Conservation (phyloP, 2,888 invertebrate species). For the Podabrus alpinus region DNA sequence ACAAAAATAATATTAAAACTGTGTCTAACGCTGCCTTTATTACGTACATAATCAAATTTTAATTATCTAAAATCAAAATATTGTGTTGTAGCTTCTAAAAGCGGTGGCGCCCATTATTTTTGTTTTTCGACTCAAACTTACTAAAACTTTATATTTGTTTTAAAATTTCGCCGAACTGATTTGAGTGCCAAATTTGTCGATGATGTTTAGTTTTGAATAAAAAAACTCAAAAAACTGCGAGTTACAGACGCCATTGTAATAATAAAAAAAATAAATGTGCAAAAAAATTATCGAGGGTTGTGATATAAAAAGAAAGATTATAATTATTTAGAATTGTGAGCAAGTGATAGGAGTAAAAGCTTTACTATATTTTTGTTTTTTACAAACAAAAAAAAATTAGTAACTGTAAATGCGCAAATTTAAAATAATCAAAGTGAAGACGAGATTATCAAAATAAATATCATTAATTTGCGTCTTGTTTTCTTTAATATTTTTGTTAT, state of each 20-base stretch:
- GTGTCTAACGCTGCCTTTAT: conserved; percentile 27
- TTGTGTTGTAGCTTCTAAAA: conserved; percentile 10
- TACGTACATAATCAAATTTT: conserved; percentile 15
- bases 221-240: neutral
- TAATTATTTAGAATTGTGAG: conserved; percentile 17
- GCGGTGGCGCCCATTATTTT: neutral
- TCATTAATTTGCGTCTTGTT: conserved; percentile 4
- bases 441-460: conserved; percentile 5
- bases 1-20: conserved; percentile 21
- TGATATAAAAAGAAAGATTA: conserved; percentile 16
- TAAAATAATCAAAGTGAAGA: neutral
- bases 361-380: conserved; percentile 2
- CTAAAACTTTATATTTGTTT: neutral
- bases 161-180: neutral
- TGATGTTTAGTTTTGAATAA: neutral
- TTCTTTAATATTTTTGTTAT: neutral
- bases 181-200: neutral
- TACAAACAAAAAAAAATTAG: neutral
- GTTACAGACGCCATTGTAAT: neutral
- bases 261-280: conserved; percentile 12
- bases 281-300: conserved; percentile 23
- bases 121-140: neutral
- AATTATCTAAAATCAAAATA: conserved; percentile 14
- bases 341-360: conserved; percentile 19
- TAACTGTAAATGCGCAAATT: neutral